Conservation (phyloP, 2,113 vertebrate genomes). For the Lagopus muta region DNA sequence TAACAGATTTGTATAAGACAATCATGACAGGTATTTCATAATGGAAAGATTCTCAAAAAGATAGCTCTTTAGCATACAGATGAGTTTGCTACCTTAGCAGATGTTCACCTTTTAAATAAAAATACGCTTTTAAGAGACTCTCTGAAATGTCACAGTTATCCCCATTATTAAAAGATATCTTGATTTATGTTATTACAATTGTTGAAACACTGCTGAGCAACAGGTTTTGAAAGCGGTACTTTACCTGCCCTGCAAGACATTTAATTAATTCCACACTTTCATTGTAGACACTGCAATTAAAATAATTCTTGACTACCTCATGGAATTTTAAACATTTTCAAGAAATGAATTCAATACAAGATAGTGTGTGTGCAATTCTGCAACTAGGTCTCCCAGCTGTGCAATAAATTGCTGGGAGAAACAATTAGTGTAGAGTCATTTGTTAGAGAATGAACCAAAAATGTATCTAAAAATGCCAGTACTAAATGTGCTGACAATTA, state of each 20-base stretch:
- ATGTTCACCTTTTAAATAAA: slow-evolving; percentile 72
- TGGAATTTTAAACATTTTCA: slow-evolving; percentile 68
- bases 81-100: slow-evolving; percentile 58
- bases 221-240: slow-evolving; percentile 47
- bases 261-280: slow-evolving; percentile 70
- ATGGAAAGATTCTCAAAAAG: slow-evolving; percentile 56
- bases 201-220: slow-evolving; percentile 56
- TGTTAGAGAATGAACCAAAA: slow-evolving; percentile 73
- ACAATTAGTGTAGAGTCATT: slow-evolving; percentile 72
- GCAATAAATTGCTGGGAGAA: slow-evolving; percentile 66
- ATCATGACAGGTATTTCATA: slow-evolving; percentile 64
- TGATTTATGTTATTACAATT: slow-evolving; percentile 66
- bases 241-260: slow-evolving; percentile 51
- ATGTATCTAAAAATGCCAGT: slow-evolving; percentile 68
- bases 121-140: slow-evolving; percentile 64
- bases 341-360: slow-evolving; percentile 40
- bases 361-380: not conserved
- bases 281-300: slow-evolving; percentile 70
- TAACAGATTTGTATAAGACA: slow-evolving; percentile 58
- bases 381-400: slow-evolving; percentile 56
- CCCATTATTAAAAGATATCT: slow-evolving; percentile 67
- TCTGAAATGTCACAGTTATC: slow-evolving; percentile 66
- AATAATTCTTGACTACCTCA: slow-evolving; percentile 70
- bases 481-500: slow-evolving; percentile 71
- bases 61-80: slow-evolving; percentile 56